phyloP scores from a whole-genome alignment of 2,113 vertebrate species.

The Xenopus laevis region DNA sequence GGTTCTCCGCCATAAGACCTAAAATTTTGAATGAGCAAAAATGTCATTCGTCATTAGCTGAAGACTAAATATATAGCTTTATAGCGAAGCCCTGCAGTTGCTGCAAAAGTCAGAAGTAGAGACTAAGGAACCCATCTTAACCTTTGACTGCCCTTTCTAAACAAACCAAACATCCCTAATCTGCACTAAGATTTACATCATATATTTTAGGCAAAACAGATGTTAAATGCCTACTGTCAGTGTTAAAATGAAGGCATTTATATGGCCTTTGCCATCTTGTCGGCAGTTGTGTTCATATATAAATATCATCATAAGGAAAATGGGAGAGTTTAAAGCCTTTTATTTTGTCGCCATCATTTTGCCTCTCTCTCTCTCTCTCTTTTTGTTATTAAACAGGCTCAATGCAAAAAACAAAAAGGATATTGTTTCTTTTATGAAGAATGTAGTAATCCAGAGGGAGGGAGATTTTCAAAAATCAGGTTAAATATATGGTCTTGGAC shows the following conservation, averaged over 20 bases:
- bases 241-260: neutral
- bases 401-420: constrained; percentile 77
- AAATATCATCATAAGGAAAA: constrained; percentile 37
- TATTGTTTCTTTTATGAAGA: constrained; percentile 91
- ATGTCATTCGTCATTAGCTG: neutral
- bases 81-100: neutral
- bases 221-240: constrained; percentile 9
- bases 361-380: constrained; percentile 56
- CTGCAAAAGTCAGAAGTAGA: neutral
- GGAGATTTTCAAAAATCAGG: constrained; percentile 66
- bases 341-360: constrained; percentile 59
- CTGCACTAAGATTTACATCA: neutral
- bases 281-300: neutral
- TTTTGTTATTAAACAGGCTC: constrained; percentile 89
- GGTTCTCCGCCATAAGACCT: neutral
- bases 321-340: constrained; percentile 51
- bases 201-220: neutral
- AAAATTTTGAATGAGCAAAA: neutral
- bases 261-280: neutral
- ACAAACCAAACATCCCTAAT: neutral
- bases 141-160: constrained; percentile 7
- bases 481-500: constrained; percentile 79
- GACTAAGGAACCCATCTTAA: constrained; percentile 12
- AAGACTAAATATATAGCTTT: neutral
- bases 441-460: constrained; percentile 79